Base-by-base conservation (phyloP, 2,888 invertebrate genomes). In the Megalurothrips usitatus region DNA sequence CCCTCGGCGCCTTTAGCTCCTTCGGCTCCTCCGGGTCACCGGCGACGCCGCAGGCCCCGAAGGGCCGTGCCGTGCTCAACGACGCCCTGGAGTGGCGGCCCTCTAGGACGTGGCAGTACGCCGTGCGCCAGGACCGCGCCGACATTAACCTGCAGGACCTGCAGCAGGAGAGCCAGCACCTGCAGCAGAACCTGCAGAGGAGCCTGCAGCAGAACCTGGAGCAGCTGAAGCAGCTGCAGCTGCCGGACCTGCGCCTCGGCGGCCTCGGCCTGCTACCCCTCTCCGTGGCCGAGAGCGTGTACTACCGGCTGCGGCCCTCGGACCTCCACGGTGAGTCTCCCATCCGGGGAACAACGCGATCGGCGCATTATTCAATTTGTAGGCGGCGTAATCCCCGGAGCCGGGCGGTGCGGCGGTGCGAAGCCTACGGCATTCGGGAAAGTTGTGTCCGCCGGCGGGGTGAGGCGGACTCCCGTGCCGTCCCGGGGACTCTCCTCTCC, bases 41-140 rank as follows among this genome's bases (percentile, higher is more conserved):
- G 58, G 17, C 19, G 19, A n/a, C 26, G 68, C 68, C 23, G 9
- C 9, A 6, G 23, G 23, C 4, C n/a, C 23, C 11, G 23, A n/a
- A 75, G 68, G 68, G 68, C 23, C 68, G 68, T 9, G 68, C 68
- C 68, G 26, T 75, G 23, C 11, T 26, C 68, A 75, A 26, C 68
- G 68, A 75, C 68, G 68, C 68, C 68, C 68, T 75, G 26, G 68
- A 75, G 68, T 75, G 68, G 68, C 68, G 68, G 68, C 68, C 68
- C 68, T 75, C 68, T 10, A 23, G 26, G 68, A 12, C 68, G 26
- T 75, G 68, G 68, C 68, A 75, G 68, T 75, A 26, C 68, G 68
- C 68, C 68, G 68, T 75, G 68, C 68, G 68, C 23, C 68, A 75
- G 68, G 68, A 75, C 68, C 68, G 68, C 68, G 9, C 26, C 68